phyloP scores from a whole-genome alignment of 53 echinoderm and acorn worm species.

The Holothuria scabra region DNA sequence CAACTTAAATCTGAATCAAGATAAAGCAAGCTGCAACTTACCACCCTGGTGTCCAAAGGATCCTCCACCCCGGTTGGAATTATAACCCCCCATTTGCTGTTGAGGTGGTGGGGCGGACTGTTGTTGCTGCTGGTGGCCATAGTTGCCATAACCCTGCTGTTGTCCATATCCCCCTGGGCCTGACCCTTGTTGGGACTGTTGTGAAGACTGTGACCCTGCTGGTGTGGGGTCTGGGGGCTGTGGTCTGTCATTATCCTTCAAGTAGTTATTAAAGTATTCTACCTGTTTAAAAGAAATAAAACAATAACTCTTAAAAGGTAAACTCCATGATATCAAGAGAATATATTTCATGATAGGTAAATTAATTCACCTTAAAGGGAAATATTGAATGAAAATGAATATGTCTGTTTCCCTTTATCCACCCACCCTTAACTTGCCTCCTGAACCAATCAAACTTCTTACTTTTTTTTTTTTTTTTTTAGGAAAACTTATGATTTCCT shows the following conservation, averaged over 20 bases:
- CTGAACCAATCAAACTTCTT: too few species aligned
- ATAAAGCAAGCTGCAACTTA: not conserved
- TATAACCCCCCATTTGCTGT: slow-evolving; percentile 55
- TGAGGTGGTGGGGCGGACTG: slow-evolving; percentile 43
- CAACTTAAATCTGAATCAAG: not conserved
- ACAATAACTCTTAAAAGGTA: not conserved
- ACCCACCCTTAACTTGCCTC: too few species aligned
- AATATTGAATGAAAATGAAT: too few species aligned
- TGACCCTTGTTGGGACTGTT: slow-evolving; percentile 4
- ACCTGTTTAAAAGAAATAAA: slow-evolving; percentile 59
- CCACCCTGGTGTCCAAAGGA: not conserved
- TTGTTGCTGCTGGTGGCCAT: slow-evolving; percentile 14
- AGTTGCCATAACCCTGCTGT: slow-evolving; percentile 45
- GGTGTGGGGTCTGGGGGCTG: slow-evolving; percentile 75
- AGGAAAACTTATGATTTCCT: too few species aligned
- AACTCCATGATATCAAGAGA: not conserved
- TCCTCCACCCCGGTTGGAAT: slow-evolving; percentile 58
- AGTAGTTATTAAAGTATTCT: slow-evolving; percentile 93
- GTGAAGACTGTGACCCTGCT: slow-evolving; percentile 55
- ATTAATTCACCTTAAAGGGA: not conserved
- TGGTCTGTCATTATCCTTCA: slow-evolving; percentile 81
- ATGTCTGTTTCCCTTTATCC: too few species aligned
- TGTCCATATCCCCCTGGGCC: slow-evolving; percentile 28
- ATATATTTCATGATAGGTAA: not conserved
- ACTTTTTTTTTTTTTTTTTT: too few species aligned